Evolutionary conservation across 2,113 vertebrate species (phyloP).

Genomic region (Engystomops pustulosus): DNA sequence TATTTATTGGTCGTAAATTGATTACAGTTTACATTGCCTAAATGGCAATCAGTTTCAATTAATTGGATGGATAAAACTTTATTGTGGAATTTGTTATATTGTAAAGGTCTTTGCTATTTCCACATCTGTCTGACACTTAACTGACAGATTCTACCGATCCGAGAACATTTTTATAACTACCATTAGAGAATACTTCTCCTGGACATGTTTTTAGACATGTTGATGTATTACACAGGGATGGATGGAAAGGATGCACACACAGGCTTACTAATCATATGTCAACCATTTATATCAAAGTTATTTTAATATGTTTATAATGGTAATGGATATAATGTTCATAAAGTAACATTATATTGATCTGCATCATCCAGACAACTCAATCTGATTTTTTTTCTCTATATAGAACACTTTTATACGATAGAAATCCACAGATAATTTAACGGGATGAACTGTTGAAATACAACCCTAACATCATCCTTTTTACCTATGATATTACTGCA

Average conservation of each 20-base stretch:
- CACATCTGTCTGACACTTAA: conserved; percentile 17
- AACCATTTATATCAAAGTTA: neutral
- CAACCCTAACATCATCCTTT: too few relatives aligned
- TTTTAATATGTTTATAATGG: too few relatives aligned
- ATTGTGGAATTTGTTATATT: conserved; percentile 12
- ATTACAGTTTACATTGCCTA: conserved; percentile 52
- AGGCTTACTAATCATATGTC: neutral
- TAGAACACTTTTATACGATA: too few relatives aligned
- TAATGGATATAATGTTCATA: too few relatives aligned
- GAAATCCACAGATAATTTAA: too few relatives aligned
- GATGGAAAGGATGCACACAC: neutral
- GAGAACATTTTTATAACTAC: neutral
- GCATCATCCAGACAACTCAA: too few relatives aligned
- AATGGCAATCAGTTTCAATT: conserved; percentile 43
- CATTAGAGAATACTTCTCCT: neutral
- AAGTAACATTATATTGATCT: too few relatives aligned
- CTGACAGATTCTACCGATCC: neutral
- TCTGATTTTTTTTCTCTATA: too few relatives aligned
- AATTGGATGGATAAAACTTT: conserved; percentile 49
- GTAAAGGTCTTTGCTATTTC: conserved; percentile 26
- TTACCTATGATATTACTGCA: too few relatives aligned
- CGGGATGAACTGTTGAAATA: too few relatives aligned
- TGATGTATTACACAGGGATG: conserved; percentile 1
- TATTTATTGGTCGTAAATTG: conserved; percentile 56
- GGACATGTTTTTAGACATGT: neutral